These are phyloP conservation scores for Cheiracanthium punctorium DNA, from an alignment of 2,888 invertebrate species.

Conservation along the genomic window DNA sequence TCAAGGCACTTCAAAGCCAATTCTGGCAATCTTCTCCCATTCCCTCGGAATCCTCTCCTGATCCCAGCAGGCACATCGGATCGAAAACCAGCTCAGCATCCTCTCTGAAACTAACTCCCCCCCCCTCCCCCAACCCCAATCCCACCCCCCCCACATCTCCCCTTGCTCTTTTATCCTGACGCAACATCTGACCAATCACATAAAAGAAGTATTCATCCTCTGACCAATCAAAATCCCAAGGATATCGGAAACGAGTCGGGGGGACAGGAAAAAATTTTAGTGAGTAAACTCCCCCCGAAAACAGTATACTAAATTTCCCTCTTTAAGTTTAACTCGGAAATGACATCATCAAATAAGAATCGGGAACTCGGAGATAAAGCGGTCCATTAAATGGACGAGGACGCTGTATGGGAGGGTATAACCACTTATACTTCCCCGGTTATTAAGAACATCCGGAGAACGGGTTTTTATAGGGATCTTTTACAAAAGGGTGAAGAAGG, in stretches of 20 bases:
- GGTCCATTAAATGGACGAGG: slow-evolving; percentile 39
- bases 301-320: too few species aligned
- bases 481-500: slow-evolving; percentile 1
- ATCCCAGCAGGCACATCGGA: slow-evolving; percentile 62
- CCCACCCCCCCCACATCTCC: neutral
- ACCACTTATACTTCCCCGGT: neutral
- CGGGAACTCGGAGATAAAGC: slow-evolving; percentile 20
- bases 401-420: neutral
- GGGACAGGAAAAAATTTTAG: too few species aligned
- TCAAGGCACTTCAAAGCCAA: neutral
- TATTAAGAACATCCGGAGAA: neutral
- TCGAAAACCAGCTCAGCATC: slow-evolving; percentile 46
- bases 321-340: slow-evolving; percentile 23
- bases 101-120: too few species aligned
- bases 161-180: neutral
- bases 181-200: neutral
- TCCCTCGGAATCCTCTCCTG: slow-evolving; percentile 1
- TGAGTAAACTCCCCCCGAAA: slow-evolving; percentile 1
- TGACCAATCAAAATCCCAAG: neutral
- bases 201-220: neutral
- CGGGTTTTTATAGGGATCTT: neutral
- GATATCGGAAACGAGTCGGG: too few species aligned
- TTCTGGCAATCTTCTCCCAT: neutral
- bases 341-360: slow-evolving; percentile 48
- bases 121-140: neutral